phyloP scores from a whole-genome alignment of 2,797 vertebrate species.

The Chrosomus eos region DNA sequence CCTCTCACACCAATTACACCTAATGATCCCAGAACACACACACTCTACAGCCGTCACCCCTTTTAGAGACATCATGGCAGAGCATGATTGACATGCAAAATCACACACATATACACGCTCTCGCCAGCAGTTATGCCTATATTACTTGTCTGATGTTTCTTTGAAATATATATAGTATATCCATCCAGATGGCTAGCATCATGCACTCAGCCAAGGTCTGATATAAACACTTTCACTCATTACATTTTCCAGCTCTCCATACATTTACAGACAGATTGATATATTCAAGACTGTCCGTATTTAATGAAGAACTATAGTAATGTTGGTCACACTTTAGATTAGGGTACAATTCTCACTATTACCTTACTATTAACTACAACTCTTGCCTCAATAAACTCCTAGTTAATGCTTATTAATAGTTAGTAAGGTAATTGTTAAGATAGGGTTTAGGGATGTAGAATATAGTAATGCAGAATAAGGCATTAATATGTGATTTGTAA shows the following conservation, averaged over 20 bases:
- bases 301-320: not conserved
- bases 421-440: no score
- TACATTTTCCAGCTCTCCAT: not conserved
- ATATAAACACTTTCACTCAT: not conserved
- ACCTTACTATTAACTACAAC: no score
- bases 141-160: slow-evolving; percentile 25
- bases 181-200: not conserved
- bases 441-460: no score
- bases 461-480: no score
- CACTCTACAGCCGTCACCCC: not conserved
- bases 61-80: slow-evolving; percentile 32
- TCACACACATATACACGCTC: not conserved
- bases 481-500: no score
- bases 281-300: slow-evolving; percentile 10
- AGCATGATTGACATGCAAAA: not conserved
- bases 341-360: no score
- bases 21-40: slow-evolving; percentile 37
- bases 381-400: no score
- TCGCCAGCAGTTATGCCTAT: not conserved
- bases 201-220: not conserved
- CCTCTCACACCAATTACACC: slow-evolving; percentile 48
- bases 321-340: not conserved
- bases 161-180: slow-evolving; percentile 11
- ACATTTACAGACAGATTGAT: not conserved
- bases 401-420: no score